Evolutionary conservation across 1,140 invertebrate species (phyloP).

Genomic region (Drosophila mayri): DNA sequence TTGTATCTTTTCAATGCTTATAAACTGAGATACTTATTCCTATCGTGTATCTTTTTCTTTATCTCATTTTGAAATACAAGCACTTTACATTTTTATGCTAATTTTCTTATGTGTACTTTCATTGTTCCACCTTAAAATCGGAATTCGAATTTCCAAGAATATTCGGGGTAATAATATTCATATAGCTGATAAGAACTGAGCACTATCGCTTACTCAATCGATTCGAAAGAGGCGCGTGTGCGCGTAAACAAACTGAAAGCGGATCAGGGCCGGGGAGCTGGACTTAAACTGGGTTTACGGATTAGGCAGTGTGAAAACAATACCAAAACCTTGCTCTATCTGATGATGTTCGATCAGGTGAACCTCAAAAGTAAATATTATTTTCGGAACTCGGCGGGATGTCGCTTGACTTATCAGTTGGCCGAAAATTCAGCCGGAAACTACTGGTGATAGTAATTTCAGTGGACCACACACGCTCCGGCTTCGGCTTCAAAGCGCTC

Average conservation of each 20-base stretch:
- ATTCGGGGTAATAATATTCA: slow-evolving; percentile 24
- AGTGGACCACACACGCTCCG: slow-evolving; percentile 29
- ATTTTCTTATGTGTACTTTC: slow-evolving; percentile 6
- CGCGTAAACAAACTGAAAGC: slow-evolving; percentile 40
- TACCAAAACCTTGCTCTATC: slow-evolving; percentile 14
- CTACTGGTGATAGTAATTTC: slow-evolving; percentile 13
- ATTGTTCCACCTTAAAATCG: slow-evolving; percentile 37
- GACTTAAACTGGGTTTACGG: slow-evolving; percentile 10
- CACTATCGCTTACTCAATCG: slow-evolving; percentile 39
- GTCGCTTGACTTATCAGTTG: slow-evolving; percentile 18
- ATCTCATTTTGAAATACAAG: not conserved
- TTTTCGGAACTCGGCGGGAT: slow-evolving; percentile 26
- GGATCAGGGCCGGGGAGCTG: slow-evolving; percentile 27
- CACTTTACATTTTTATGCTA: slow-evolving; percentile 12
- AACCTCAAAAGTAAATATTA: slow-evolving; percentile 18
- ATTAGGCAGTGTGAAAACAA: slow-evolving; percentile 25
- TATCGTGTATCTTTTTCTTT: not conserved
- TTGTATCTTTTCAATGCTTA: not conserved
- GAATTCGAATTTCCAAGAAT: slow-evolving; percentile 19
- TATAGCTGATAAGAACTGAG: slow-evolving; percentile 18
- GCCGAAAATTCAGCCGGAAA: slow-evolving; percentile 46
- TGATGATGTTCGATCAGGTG: slow-evolving; percentile 32
- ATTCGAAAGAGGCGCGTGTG: slow-evolving; percentile 39
- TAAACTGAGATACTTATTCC: not conserved
- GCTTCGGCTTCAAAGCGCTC: slow-evolving; percentile 65